Conservation (phyloP, 2,797 vertebrate species). For the Hydrolagus colliei region DNA sequence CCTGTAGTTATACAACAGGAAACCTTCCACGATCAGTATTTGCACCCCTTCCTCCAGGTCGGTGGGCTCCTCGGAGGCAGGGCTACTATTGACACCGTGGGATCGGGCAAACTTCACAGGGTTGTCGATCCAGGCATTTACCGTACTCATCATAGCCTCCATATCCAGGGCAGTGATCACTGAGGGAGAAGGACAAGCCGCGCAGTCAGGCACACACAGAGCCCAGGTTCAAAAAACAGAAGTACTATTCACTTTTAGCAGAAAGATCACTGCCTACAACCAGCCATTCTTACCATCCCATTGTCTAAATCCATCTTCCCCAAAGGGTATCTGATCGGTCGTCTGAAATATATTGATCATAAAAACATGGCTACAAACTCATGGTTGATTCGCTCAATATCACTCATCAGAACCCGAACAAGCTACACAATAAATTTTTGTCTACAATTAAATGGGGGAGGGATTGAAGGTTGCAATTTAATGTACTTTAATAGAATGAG, state of each 20-base stretch:
- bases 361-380: constrained; percentile 80
- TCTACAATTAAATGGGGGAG: no score
- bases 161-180: constrained; percentile 85
- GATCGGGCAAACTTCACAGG: constrained; percentile 84
- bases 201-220: constrained; percentile 31
- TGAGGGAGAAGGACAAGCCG: constrained; percentile 44
- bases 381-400: constrained; percentile 32
- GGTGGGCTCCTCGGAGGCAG: constrained; percentile 43
- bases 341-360: constrained; percentile 97
- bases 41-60: constrained; percentile 59
- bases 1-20: constrained; percentile 86
- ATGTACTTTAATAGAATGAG: no score
- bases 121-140: constrained; percentile 77
- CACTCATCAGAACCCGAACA: no score
- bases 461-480: no score
- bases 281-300: constrained; percentile 94
- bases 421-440: no score
- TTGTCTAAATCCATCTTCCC: constrained; percentile 97
- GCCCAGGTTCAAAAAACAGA: constrained; percentile 24
- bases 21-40: constrained; percentile 85
- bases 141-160: constrained; percentile 86
- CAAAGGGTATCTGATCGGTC: constrained; percentile 95
- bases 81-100: constrained; percentile 66
- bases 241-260: constrained; percentile 20
- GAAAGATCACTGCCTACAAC: constrained; percentile 55